Evolutionary conservation across 2,113 vertebrate species (phyloP).

Genomic region (Nesoenas mayeri): DNA sequence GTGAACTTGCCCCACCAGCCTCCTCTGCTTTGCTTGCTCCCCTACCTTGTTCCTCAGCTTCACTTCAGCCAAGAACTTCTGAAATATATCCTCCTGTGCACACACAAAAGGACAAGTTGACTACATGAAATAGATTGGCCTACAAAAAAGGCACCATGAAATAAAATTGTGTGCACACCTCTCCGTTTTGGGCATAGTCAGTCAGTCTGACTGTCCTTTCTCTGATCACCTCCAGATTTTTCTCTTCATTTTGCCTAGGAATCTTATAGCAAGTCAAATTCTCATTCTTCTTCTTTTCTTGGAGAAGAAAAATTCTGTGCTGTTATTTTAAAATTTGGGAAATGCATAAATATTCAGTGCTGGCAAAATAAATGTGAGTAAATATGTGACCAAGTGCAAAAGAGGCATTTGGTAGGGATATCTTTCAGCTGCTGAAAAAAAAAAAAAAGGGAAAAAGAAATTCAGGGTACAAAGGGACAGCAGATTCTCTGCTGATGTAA

Average conservation of each 20-base stretch:
- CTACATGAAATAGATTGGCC: not conserved
- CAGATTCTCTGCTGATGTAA: not conserved
- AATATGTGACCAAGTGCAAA: not conserved
- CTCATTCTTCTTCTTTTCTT: not conserved
- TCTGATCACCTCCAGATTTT: not conserved
- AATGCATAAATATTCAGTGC: not conserved
- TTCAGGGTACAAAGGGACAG: not conserved
- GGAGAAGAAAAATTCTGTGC: not conserved
- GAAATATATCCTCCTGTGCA: not conserved
- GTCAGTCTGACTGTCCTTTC: not conserved
- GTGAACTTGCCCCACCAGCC: not conserved
- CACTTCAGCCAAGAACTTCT: not conserved
- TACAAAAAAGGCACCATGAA: not conserved
- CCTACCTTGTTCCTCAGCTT: not conserved
- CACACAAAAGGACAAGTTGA: not conserved
- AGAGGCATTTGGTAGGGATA: not conserved
- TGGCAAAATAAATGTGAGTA: not conserved
- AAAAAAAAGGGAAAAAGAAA: not conserved
- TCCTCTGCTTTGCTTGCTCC: not conserved
- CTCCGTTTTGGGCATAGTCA: not conserved
- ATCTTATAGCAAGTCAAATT: not conserved
- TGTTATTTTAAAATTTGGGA: not conserved
- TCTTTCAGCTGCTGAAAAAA: not conserved
- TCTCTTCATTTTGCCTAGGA: not conserved
- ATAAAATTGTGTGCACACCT: not conserved